These are phyloP conservation scores for Vidua macroura DNA, from an alignment of 2,113 vertebrate genomes.

Conservation along the genomic window DNA sequence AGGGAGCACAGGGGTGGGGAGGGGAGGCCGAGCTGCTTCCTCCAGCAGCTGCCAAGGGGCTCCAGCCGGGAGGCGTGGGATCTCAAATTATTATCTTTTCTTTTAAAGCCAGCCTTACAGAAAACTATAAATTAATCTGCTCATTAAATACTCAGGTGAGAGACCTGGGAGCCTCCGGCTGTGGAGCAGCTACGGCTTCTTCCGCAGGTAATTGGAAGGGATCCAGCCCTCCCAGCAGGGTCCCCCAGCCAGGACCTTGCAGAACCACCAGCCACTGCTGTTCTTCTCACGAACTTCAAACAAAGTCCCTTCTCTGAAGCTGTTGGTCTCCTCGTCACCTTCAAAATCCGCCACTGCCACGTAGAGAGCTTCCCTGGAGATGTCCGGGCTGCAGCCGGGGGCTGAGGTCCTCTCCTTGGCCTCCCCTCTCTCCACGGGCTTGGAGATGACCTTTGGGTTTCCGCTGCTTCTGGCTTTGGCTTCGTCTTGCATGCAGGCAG, in stretches of 20 bases:
- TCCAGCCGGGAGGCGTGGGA: not conserved
- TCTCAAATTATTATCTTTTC: not conserved
- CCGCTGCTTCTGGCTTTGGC: conserved; percentile 73
- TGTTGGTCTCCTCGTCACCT: conserved; percentile 88
- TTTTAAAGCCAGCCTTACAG: conserved; percentile 46
- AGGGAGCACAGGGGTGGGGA: not conserved
- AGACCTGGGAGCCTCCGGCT: not conserved
- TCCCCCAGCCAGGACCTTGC: conserved; percentile 85
- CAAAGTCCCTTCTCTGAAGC: conserved; percentile 92
- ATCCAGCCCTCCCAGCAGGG: conserved; percentile 92
- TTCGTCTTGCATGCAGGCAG: conserved; percentile 73
- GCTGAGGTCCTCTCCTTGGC: conserved; percentile 74
- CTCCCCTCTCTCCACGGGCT: conserved; percentile 77
- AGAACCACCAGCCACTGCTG: conserved; percentile 97
- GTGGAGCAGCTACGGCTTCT: conserved; percentile 84
- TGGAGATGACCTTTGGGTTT: conserved; percentile 77
- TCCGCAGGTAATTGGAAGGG: conserved; percentile 95
- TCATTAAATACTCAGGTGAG: conserved; percentile 77
- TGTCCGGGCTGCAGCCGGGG: conserved; percentile 22
- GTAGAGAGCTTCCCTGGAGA: conserved; percentile 85
- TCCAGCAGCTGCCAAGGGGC: not conserved
- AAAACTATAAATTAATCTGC: conserved; percentile 81
- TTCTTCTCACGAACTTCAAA: conserved; percentile 94
- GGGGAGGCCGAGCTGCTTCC: not conserved
- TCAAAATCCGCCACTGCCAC: conserved; percentile 94